These are phyloP conservation scores for Alca torda DNA, from an alignment of 2,797 vertebrate species.

Conservation along the genomic window DNA sequence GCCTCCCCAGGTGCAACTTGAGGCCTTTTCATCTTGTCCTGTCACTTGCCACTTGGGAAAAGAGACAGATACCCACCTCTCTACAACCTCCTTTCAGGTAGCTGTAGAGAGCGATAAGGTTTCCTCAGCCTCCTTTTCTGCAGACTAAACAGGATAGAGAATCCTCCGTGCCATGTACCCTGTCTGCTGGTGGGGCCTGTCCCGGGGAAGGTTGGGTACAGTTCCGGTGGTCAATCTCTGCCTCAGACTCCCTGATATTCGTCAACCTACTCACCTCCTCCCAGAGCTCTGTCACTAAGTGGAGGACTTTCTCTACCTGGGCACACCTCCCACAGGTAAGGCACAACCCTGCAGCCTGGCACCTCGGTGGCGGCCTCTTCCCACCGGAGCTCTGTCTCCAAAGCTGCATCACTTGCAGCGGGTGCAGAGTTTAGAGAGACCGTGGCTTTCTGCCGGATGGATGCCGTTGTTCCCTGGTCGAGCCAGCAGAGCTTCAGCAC, in stretches of 20 bases:
- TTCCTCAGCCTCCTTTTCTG: neutral
- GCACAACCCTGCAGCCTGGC: no score
- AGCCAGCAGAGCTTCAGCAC: neutral
- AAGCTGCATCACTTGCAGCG: no score
- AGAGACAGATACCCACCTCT: rapidly evolving
- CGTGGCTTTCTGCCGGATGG: no score
- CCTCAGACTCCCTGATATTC: neutral
- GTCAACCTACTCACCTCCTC: neutral
- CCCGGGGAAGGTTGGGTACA: neutral
- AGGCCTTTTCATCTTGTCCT: neutral
- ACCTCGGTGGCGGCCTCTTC: no score
- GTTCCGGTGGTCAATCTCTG: neutral
- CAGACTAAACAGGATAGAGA: neutral
- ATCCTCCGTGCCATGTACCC: neutral
- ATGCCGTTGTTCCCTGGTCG: neutral
- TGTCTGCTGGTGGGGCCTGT: neutral
- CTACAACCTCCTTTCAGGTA: neutral
- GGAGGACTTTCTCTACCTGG: no score
- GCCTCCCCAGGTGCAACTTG: neutral
- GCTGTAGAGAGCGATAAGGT: rapidly evolving
- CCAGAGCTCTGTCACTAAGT: no score
- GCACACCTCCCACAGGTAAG: no score
- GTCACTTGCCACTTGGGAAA: neutral
- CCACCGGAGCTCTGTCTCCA: no score
- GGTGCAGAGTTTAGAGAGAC: no score